These are phyloP conservation scores for Siderastrea siderea DNA, from an alignment of 92 coral and sea anemone species.

Conservation along the genomic window DNA sequence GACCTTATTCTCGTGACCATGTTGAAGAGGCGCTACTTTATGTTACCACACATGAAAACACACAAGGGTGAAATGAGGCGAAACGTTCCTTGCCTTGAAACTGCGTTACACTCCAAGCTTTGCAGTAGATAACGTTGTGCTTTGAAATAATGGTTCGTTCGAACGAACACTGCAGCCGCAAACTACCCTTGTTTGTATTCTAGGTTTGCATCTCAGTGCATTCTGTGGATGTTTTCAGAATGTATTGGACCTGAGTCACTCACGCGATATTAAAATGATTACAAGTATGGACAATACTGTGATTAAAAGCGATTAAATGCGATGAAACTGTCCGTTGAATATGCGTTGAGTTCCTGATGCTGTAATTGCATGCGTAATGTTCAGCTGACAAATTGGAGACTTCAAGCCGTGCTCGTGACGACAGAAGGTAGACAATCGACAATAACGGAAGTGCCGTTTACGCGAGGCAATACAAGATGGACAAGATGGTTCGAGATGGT, in stretches of 20 bases:
- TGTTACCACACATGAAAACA: slow-evolving; percentile 8
- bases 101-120: background rate
- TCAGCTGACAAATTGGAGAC: slow-evolving; percentile 27
- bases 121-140: background rate
- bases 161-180: background rate
- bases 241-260: slow-evolving; percentile 21
- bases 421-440: slow-evolving; percentile 5
- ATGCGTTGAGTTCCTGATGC: background rate
- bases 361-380: slow-evolving; percentile 20
- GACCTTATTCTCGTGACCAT: slow-evolving; percentile 53
- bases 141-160: background rate
- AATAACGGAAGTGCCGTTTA: background rate
- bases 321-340: background rate
- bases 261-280: slow-evolving; percentile 18
- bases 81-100: slow-evolving; percentile 18
- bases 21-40: background rate
- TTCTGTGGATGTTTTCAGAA: background rate
- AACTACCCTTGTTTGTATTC: background rate
- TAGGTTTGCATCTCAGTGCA: slow-evolving; percentile 7
- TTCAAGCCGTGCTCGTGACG: slow-evolving; percentile 22
- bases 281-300: background rate
- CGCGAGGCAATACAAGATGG: slow-evolving; percentile 2
- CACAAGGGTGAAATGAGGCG: background rate
- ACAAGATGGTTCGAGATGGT: background rate
- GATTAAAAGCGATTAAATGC: slow-evolving; percentile 1